Conservation (phyloP, 2,888 invertebrate species). For the Cremastinae sp. region DNA sequence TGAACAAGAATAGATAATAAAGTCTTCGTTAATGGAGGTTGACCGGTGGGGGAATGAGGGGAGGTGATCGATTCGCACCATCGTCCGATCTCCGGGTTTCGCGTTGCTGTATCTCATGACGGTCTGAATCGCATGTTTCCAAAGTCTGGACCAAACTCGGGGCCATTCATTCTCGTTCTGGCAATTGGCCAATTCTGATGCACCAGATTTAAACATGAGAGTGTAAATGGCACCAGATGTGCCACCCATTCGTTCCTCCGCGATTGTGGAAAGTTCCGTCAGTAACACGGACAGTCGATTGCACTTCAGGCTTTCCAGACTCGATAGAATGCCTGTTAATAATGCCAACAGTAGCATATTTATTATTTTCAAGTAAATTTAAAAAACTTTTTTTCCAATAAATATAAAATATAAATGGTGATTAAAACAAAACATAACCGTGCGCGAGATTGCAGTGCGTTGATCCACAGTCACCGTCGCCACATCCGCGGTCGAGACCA, state of each 20-base stretch:
- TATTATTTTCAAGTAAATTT: not conserved
- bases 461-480: conserved; percentile 86
- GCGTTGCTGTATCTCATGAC: conserved; percentile 88
- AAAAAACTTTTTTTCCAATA: too few species aligned
- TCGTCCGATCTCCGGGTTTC: conserved; percentile 87
- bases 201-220: conserved; percentile 86
- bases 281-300: conserved; percentile 80
- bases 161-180: conserved; percentile 60
- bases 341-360: conserved; percentile 10
- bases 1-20: not conserved
- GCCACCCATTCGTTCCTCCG: conserved; percentile 88
- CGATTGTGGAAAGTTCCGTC: conserved; percentile 82
- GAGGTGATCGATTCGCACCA: conserved; percentile 81
- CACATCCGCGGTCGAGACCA: conserved; percentile 82
- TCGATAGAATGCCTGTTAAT: conserved; percentile 68
- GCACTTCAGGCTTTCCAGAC: conserved; percentile 64
- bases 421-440: too few species aligned
- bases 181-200: conserved; percentile 76
- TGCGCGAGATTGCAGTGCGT: conserved; percentile 83
- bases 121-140: conserved; percentile 82
- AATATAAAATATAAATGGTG: not conserved
- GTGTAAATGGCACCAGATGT: conserved; percentile 91
- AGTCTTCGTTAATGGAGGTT: too few species aligned
- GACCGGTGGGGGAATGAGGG: too few species aligned
- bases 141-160: conserved; percentile 82